Evolutionary conservation across 2,888 invertebrate species (phyloP).

Genomic region (Perdita meconis): DNA sequence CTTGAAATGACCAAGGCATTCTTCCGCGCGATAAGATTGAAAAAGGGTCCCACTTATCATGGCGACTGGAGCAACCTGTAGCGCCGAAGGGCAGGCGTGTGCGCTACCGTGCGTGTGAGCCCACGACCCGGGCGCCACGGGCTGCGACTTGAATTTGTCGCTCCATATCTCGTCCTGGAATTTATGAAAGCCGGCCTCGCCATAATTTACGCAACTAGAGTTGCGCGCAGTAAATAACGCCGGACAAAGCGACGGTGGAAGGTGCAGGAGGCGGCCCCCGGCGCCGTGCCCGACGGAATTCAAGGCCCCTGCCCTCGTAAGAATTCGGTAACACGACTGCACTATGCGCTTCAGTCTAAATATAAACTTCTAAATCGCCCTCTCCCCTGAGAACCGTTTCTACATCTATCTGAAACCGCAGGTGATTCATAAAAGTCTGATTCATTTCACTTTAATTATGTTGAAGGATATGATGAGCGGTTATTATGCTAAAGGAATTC

Average conservation of each 20-base stretch:
- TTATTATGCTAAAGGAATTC: no score
- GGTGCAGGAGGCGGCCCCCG: conserved; percentile 57
- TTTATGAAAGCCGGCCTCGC: conserved; percentile 78
- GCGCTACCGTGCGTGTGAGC: conserved; percentile 52
- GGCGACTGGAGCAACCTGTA: conserved; percentile 30
- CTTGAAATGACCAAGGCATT: no score
- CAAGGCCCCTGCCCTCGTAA: conserved; percentile 40
- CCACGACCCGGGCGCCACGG: conserved; percentile 67
- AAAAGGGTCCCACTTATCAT: background rate
- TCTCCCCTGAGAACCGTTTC: background rate
- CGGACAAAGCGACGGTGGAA: conserved; percentile 68
- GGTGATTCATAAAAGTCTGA: no score
- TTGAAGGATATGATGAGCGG: no score
- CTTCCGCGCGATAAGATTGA: background rate
- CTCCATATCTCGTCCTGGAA: conserved; percentile 78
- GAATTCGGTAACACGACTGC: conserved; percentile 63
- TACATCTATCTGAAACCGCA: background rate
- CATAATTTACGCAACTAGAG: conserved; percentile 76
- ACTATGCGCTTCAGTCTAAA: background rate
- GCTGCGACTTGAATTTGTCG: conserved; percentile 79
- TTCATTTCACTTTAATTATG: no score
- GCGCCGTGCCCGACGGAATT: conserved; percentile 58
- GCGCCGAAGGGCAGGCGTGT: conserved; percentile 37
- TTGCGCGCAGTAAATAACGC: conserved; percentile 74
- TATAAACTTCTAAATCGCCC: background rate